Base-by-base conservation (phyloP, 1,140 invertebrate genomes). In the Hormaphis cornu region DNA sequence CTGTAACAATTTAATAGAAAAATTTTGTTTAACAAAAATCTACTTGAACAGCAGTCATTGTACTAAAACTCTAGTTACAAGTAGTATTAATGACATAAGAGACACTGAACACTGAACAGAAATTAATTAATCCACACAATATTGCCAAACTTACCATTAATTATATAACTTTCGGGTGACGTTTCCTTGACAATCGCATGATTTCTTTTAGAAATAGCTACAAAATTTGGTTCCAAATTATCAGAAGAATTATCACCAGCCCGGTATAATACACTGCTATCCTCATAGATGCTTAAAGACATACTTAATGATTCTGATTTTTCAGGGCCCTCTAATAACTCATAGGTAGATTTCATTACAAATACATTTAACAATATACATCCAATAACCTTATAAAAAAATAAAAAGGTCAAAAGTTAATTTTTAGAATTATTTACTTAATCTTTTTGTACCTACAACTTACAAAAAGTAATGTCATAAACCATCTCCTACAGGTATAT, bases 381-480 rank as follows among this genome's bases (percentile, higher is more conserved):
- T 48, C 16, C 14, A 22, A 66, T 22, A n/a, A 26, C 61, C 61
- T 44, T 66, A 24, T 16, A 66, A 35, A n/a, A 48, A 63, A 58
- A 20, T 35, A 35, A 16, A 58, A 24, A 20, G 14, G 40, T 22
- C 24, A 30, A 16, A 20, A 53, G 10, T 33, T 26, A 7, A 22
- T 61, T 26, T 1, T 48, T 18, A 52, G 18, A 50, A 56, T 54
- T 35, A 10, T 20, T 52, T 42, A 59, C 33, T 24, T 56, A 10
- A 28, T 42, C 18, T 46, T 46, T 6, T n/a, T 16, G 10, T 16
- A 66, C 12, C 0, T 18, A 54, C 14, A 53, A 69, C 71, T 71
- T 20, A 73, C 72, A 52, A 69, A 70, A 24, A 61, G 5, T 14
- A 72, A 63, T 33, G 56, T 46, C 8, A 40, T 20, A 12, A 71